phyloP scores from a whole-genome alignment of 2,888 invertebrate genomes.

The Endomychus coccineus region DNA sequence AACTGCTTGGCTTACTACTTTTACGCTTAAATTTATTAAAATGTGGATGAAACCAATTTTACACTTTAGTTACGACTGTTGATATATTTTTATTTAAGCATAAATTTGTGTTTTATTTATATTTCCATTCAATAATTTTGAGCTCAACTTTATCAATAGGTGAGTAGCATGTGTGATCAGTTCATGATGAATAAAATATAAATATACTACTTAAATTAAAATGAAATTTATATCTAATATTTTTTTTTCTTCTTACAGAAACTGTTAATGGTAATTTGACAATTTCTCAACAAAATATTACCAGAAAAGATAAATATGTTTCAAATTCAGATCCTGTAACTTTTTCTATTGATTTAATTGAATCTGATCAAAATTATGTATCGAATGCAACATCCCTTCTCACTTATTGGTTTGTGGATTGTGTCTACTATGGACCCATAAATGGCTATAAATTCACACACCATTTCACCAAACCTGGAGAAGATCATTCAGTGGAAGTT shows the following conservation, averaged over 20 bases:
- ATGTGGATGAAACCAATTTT: too few species aligned
- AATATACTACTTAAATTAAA: conserved; percentile 4
- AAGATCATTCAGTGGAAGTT: conserved; percentile 58
- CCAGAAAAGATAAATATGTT: conserved; percentile 53
- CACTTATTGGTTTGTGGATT: conserved; percentile 77
- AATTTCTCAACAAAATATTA: conserved; percentile 55
- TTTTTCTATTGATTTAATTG: conserved; percentile 52
- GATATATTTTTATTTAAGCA: background rate
- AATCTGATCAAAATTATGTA: conserved; percentile 56
- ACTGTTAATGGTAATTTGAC: conserved; percentile 60
- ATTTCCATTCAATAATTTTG: conserved; percentile 4
- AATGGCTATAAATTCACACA: conserved; percentile 54
- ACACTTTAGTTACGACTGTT: too few species aligned
- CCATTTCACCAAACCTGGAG: conserved; percentile 56
- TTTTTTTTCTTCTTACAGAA: conserved; percentile 43
- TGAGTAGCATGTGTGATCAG: too few species aligned
- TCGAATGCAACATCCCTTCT: conserved; percentile 49
- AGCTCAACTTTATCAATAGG: conserved; percentile 3
- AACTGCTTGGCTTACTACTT: too few species aligned
- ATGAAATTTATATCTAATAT: conserved; percentile 4
- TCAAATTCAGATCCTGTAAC: conserved; percentile 54
- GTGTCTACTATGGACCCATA: conserved; percentile 59
- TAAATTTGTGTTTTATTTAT: conserved; percentile 1
- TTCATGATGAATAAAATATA: too few species aligned
- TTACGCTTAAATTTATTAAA: too few species aligned